Evolutionary conservation across 2,888 invertebrate genomes (phyloP), one percentile per base, ranked within the genome.

Genomic region (Amblyteles armatorius): DNA sequence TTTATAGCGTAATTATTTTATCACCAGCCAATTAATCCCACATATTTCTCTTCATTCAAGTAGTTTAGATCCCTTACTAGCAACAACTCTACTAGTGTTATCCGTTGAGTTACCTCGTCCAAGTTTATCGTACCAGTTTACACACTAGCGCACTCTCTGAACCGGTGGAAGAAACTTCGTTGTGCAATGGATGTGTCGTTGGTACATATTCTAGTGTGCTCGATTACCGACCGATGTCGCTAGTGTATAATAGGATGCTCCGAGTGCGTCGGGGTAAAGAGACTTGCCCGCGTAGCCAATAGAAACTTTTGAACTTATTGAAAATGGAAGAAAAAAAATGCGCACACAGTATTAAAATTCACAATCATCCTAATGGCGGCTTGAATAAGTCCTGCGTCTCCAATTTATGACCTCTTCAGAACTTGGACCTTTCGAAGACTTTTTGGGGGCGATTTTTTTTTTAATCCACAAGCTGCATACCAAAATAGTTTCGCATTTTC

Each of bases 141-240:
- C 40, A 16, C 16, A 26, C 9, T 29, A 60, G 67, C 80, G 83
- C 69, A 33, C 71, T 83, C 80, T 79, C 48, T 76, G 55, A 29
- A 13, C 7, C 7, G 50, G 44, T 36, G 11, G 2, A 36, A 5
- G 7, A 57, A 72, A 55, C 33, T 5, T 36, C 33, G 2, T 22
- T 57, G 26, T 57, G 11, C n/a, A 69, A 13, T 57, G 33, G 50
- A 69, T 29, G 16, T 50, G 67, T 55, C 3, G 76, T 48, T 36
- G 80, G 57, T 77, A 74, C n/a, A 11, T 67, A 55, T 2, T 16
- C 26, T 19, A 36, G 77, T 55, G 36, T 22, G 22, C n/a, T 26
- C 16, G 11, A 68, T 16, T 44, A 16, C 11, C 67, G 77, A 55
- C 26, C 55, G 67, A 55, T 77, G 77, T 4, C 77, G 29, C 77